phyloP scores from a whole-genome alignment of 1,140 invertebrate genomes.

The Araneus ventricosus region DNA sequence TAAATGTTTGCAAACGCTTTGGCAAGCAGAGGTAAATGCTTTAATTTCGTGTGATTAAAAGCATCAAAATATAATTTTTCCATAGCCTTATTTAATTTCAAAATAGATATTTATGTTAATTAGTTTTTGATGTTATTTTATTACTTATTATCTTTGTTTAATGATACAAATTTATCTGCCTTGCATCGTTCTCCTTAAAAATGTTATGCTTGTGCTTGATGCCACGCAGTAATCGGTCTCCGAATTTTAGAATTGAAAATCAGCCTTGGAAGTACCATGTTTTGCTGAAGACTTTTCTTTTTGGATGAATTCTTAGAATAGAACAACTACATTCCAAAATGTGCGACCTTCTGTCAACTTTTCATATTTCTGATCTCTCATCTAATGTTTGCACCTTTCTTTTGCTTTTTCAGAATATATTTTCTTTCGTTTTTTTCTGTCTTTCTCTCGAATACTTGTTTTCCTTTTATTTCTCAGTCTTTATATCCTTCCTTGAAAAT shows the following conservation, averaged over 20 bases:
- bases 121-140: not conserved
- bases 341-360: constrained; percentile 6
- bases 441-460: not conserved
- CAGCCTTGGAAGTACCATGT: not conserved
- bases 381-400: not conserved
- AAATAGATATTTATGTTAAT: too few relatives aligned
- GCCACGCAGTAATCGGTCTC: not conserved
- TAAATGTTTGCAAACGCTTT: too few relatives aligned
- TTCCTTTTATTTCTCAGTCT: constrained; percentile 12
- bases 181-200: not conserved
- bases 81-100: too few relatives aligned
- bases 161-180: too few relatives aligned
- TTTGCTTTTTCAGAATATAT: constrained; percentile 3
- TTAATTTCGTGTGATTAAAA: too few relatives aligned
- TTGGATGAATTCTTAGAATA: not conserved
- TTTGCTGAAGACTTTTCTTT: not conserved
- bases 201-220: not conserved
- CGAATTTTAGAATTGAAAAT: not conserved
- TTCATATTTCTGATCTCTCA: constrained; percentile 3
- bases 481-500: constrained; percentile 21
- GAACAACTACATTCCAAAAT: constrained; percentile 14
- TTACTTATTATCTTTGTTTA: not conserved
- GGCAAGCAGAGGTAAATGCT: too few relatives aligned
- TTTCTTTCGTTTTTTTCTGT: not conserved
- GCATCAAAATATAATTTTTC: too few relatives aligned